Conservation (phyloP, 2,888 invertebrate species). For the Oasisia sp. region DNA sequence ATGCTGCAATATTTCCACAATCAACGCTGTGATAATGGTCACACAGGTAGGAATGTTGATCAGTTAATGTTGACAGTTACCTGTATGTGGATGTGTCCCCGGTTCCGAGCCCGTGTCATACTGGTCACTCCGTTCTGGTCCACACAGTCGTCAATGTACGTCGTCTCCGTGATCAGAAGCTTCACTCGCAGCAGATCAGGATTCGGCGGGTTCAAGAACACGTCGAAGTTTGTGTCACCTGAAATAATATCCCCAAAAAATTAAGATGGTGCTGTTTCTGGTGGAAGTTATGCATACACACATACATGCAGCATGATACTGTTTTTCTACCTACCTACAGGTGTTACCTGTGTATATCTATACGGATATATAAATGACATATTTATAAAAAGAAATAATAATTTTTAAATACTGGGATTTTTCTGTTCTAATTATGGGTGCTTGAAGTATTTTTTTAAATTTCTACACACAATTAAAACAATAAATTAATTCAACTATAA, state of each 20-base stretch:
- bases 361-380: too few species aligned
- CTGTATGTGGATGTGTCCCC: conserved; percentile 56
- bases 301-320: too few species aligned
- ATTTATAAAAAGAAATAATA: too few species aligned
- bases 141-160: conserved; percentile 51
- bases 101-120: conserved; percentile 46
- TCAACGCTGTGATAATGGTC: neutral
- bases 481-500: too few species aligned
- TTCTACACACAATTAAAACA: too few species aligned
- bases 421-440: too few species aligned
- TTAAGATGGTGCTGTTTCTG: conserved; percentile 27
- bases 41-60: neutral
- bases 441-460: too few species aligned
- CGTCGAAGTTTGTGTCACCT: conserved; percentile 60
- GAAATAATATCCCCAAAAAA: neutral
- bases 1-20: neutral
- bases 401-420: too few species aligned
- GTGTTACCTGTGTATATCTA: too few species aligned
- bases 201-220: conserved; percentile 48
- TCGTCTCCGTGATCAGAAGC: conserved; percentile 58
- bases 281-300: neutral
- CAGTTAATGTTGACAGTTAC: conserved; percentile 24
- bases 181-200: conserved; percentile 55
- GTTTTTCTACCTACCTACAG: too few species aligned
- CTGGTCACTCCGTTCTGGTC: conserved; percentile 27